These are phyloP conservation scores for Melangyna quadrimaculata DNA, from an alignment of 2,888 invertebrate genomes.

Conservation along the genomic window DNA sequence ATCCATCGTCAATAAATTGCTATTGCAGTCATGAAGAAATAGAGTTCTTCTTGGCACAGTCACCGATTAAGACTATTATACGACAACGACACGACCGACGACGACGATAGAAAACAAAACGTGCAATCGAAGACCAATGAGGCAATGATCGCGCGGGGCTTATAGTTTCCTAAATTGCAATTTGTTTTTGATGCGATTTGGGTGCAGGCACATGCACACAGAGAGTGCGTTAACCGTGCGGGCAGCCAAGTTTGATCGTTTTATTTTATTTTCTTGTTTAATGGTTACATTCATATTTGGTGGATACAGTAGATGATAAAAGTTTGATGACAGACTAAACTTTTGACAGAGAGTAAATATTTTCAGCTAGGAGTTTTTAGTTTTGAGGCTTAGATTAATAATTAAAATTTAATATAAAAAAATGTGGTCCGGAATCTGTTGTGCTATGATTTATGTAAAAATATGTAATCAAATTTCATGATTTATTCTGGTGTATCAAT, in stretches of 20 bases:
- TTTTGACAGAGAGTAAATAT: not conserved
- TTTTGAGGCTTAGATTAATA: too few species aligned
- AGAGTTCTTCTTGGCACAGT: slow-evolving; percentile 10
- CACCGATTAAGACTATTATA: not conserved
- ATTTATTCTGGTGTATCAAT: not conserved
- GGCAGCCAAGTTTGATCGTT: not conserved
- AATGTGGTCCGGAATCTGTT: too few species aligned
- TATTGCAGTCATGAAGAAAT: slow-evolving; percentile 3
- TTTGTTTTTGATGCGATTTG: slow-evolving; percentile 44
- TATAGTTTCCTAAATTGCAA: slow-evolving; percentile 51
- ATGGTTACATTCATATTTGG: not conserved
- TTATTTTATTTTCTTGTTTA: not conserved
- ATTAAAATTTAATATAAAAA: too few species aligned
- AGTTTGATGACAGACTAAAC: not conserved
- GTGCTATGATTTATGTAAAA: not conserved
- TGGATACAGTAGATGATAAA: slow-evolving; percentile 23
- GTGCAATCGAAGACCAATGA: slow-evolving; percentile 1
- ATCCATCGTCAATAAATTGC: not conserved
- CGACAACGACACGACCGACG: not conserved
- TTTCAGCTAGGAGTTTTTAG: too few species aligned
- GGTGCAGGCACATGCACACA: slow-evolving; percentile 19
- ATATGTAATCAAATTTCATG: not conserved
- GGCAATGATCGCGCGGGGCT: slow-evolving; percentile 2
- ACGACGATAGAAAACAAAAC: slow-evolving; percentile 1
- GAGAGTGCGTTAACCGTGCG: slow-evolving; percentile 58